Conservation (phyloP, 2,797 vertebrate genomes). For the Monodelphis domestica region DNA sequence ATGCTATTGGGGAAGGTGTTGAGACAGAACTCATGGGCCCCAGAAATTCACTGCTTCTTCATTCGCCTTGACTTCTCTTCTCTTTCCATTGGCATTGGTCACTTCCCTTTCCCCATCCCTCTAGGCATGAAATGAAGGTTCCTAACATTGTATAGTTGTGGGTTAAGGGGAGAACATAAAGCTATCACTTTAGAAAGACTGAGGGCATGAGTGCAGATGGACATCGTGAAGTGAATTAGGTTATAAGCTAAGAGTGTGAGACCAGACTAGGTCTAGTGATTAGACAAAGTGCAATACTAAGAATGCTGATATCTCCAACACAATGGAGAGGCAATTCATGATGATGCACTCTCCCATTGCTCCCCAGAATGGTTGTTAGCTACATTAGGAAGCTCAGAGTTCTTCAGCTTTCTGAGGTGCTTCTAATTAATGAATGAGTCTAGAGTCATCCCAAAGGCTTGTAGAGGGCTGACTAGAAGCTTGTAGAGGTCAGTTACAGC, state of each 20-base stretch:
- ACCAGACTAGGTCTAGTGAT: not conserved
- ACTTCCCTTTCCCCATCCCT: not conserved
- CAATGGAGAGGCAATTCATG: not conserved
- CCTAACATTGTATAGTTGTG: not conserved
- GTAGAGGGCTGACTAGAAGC: not conserved
- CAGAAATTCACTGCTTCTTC: not conserved
- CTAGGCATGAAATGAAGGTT: not conserved
- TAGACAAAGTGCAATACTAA: not conserved
- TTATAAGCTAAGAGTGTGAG: slow-evolving; percentile 13
- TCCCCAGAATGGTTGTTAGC: not conserved
- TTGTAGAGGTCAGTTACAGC: not conserved
- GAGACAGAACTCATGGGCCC: not conserved
- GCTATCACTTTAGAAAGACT: not conserved
- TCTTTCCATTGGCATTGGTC: not conserved
- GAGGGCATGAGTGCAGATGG: not conserved
- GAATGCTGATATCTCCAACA: not conserved
- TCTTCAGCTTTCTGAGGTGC: not conserved
- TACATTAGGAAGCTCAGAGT: not conserved
- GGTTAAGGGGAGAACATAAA: not conserved
- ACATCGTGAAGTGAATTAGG: not conserved
- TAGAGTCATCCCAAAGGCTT: not conserved
- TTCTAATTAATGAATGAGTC: not conserved
- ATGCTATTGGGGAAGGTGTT: not conserved
- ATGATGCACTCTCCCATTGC: not conserved
- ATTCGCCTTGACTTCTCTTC: not conserved